Percentiles rank a stretch among this genome's conserved stretches.
phyloP scores from a whole-genome alignment of 2,113 vertebrate species.

The Puntigrus tetrazona region DNA sequence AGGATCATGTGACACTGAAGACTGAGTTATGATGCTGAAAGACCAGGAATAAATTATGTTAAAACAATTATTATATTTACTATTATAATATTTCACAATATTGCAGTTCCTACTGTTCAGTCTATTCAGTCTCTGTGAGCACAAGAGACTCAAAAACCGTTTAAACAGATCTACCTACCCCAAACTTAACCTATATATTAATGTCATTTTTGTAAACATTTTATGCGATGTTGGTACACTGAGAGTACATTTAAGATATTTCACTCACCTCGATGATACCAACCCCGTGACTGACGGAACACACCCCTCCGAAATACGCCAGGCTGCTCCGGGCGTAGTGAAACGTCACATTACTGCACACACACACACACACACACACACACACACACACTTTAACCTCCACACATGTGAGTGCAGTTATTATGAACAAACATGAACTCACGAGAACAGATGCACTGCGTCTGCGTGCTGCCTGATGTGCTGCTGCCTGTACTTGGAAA shows the following conservation, averaged over 20 bases:
- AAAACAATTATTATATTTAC: not conserved
- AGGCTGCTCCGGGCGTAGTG: constrained; percentile 92
- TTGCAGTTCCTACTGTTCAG: not conserved
- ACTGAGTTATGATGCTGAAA: not conserved
- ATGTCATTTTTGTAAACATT: not conserved
- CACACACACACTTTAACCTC: not conserved
- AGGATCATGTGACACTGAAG: not conserved
- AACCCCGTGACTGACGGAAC: constrained; percentile 87
- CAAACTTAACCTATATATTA: not conserved
- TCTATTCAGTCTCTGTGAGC: not conserved
- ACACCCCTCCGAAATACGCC: constrained; percentile 93
- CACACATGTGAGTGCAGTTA: not conserved
- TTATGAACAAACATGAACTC: constrained; percentile 59
- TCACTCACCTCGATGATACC: constrained; percentile 94
- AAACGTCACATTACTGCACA: constrained; percentile 88
- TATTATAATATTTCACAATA: not conserved
- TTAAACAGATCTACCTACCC: no score
- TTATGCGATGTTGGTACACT: not conserved
- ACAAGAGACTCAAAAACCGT: not conserved
- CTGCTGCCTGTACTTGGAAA: constrained; percentile 92
- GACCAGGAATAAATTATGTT: not conserved
- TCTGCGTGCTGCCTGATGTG: constrained; percentile 89
- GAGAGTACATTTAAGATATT: no score
- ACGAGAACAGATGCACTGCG: constrained; percentile 94
- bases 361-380: not conserved